Percentiles rank a stretch among this genome's conserved stretches.
Conservation (phyloP, 2,888 invertebrate genomes). For the Ochropleura plecta region DNA sequence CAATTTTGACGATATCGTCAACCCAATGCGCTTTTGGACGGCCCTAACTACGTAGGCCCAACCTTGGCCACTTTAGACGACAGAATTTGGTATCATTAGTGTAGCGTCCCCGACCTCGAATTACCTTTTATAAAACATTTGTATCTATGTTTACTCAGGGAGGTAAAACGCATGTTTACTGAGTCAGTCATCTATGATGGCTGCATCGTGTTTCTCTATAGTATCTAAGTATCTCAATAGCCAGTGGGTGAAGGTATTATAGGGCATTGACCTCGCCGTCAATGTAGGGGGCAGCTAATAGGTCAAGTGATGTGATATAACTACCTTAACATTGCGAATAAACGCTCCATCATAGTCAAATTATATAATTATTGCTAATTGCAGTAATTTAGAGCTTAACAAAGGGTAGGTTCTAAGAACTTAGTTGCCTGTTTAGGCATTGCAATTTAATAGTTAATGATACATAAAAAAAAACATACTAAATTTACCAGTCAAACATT, state of each 20-base stretch:
- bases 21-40: too few species aligned
- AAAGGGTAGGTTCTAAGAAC: too few species aligned
- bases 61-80: background rate
- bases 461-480: too few species aligned
- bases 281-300: constrained; percentile 23
- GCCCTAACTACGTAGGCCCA: too few species aligned
- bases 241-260: constrained; percentile 6
- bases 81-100: background rate
- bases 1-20: too few species aligned
- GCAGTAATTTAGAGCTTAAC: too few species aligned
- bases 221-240: constrained; percentile 2
- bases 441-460: too few species aligned
- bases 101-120: background rate
- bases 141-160: background rate
- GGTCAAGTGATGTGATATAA: constrained; percentile 36
- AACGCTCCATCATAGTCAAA: too few species aligned
- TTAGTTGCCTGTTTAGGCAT: too few species aligned
- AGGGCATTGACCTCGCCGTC: constrained; percentile 18
- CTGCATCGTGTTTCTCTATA: constrained; percentile 10
- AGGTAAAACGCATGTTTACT: constrained; percentile 15
- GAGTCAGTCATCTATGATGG: constrained; percentile 5
- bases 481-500: too few species aligned
- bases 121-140: background rate
- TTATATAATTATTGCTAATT: too few species aligned
- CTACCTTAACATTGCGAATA: constrained; percentile 4